Conservation (phyloP, 2,888 invertebrate genomes). For the Apantesis nais region DNA sequence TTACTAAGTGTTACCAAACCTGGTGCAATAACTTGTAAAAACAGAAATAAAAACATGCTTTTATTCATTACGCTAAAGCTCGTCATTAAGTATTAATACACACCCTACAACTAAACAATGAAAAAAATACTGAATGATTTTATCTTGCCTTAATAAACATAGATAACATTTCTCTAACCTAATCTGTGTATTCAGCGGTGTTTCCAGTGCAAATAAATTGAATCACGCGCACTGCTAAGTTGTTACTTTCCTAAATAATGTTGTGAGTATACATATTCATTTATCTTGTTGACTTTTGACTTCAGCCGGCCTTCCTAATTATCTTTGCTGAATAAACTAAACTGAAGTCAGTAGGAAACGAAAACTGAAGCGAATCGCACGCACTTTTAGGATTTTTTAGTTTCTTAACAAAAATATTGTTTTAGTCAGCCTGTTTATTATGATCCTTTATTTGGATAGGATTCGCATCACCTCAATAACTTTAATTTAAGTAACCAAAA, state of each 20-base stretch:
- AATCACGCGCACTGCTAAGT: constrained; percentile 24
- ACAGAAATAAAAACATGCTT: not conserved
- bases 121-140: not conserved
- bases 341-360: constrained; percentile 32
- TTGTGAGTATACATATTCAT: constrained; percentile 40
- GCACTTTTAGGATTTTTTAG: not conserved
- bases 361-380: constrained; percentile 25
- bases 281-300: constrained; percentile 76
- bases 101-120: not conserved
- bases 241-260: constrained; percentile 10
- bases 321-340: constrained; percentile 5
- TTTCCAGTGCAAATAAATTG: constrained; percentile 36
- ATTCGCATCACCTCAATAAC: not conserved
- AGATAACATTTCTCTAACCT: not conserved
- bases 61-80: not conserved
- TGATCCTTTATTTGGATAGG: not conserved
- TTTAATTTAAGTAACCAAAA: not conserved
- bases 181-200: constrained; percentile 19
- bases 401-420: not conserved
- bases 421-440: not conserved
- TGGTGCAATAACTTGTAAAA: not conserved
- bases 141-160: not conserved
- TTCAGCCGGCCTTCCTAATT: constrained; percentile 49
- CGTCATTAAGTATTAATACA: no score
- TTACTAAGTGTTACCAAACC: not conserved